Evolutionary conservation across 2,113 vertebrate species (phyloP).

Genomic region (Melanerpes aurifrons): DNA sequence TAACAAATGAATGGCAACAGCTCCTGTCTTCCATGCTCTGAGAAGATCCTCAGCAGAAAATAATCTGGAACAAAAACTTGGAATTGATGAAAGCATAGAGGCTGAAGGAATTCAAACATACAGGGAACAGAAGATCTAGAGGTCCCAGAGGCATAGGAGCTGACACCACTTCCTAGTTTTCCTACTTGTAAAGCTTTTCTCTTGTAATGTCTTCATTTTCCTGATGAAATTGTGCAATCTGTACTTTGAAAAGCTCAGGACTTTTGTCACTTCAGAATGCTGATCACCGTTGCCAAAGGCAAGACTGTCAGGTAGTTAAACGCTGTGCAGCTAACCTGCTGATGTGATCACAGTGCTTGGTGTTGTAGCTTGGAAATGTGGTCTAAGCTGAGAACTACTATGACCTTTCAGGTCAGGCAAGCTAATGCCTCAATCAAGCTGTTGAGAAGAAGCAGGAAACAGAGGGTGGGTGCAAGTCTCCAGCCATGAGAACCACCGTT

Average conservation of each 20-base stretch:
- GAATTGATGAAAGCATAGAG: background rate
- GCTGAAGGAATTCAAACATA: background rate
- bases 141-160: background rate
- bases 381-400: background rate
- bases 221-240: background rate
- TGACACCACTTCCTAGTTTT: background rate
- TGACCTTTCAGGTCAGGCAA: background rate
- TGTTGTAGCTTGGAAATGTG: background rate
- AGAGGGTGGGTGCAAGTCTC: background rate
- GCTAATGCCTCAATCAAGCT: background rate
- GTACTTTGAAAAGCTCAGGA: background rate
- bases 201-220: background rate
- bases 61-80: background rate
- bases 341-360: background rate
- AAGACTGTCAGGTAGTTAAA: background rate
- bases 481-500: background rate
- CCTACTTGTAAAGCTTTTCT: background rate
- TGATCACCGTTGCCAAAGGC: background rate
- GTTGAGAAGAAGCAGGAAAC: background rate
- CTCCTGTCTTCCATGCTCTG: background rate
- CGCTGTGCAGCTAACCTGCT: background rate
- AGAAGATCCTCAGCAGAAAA: constrained; percentile 4
- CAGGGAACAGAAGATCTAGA: background rate
- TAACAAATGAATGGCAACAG: background rate
- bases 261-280: background rate